Base-by-base conservation (phyloP, 2,797 vertebrate species). In the Pampus argenteus region DNA sequence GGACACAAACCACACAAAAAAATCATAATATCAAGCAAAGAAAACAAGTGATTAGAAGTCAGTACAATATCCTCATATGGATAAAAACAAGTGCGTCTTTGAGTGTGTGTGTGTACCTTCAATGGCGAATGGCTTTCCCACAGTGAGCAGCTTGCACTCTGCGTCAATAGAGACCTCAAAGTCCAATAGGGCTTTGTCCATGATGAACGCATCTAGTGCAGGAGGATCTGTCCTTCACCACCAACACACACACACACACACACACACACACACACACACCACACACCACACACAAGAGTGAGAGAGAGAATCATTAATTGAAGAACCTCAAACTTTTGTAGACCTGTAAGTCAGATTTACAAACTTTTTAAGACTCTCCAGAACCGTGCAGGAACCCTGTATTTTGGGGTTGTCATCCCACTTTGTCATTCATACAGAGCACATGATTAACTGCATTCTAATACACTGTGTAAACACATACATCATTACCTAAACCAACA, bases 151-250 rank as follows among this genome's bases (percentile, higher is more conserved):
- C 82, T 97, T 97, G 94, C 97, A 98, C 82, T 98, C 97, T 0
- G 97, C 96, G 80, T 98, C 97, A 78, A 97, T 96, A 18, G 97
- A 98, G n/a, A 98, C 97, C 93, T 98, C 96, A 60, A 97, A 98
- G 91, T 98, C 97, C 91, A 98, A 79, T 72, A 98, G 95, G 23
- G 97, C 96, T 94, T 98, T 98, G 90, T 98, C 97, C 97, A 98
- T 98, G 91, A 98, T 98, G 93, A 98, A 98, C 64, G 97, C 97
- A 66, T 98, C 97, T 1, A 98, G 93, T 86, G 94, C 92, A 87
- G 96, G 96, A 82, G 97, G 97, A 94, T 98, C 96, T 88, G 96
- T 95, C 93, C 97, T 98, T 93, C 85, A 92, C 77, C 89, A 87
- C 86, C 86, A 74, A 88, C 81, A 81, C 77, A 81, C 80, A 79